phyloP scores from a whole-genome alignment of 2,797 vertebrate genomes.

The Eidolon dupreanum region DNA sequence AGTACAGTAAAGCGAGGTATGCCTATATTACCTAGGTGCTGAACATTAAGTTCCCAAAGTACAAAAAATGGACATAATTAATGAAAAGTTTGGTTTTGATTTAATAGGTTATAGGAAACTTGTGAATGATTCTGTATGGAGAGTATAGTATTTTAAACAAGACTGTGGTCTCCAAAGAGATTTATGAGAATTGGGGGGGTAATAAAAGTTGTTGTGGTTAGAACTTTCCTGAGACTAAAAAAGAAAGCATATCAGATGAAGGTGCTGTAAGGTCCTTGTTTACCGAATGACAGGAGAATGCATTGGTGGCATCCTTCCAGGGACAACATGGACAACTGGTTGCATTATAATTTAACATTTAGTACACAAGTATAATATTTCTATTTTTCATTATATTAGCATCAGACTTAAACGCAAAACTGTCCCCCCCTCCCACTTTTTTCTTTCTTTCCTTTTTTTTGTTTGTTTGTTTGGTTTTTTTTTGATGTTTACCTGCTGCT shows the following conservation, averaged over 20 bases:
- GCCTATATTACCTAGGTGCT: background rate
- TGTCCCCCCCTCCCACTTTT: background rate
- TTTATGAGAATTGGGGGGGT: background rate
- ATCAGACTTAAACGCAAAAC: background rate
- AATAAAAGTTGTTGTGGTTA: background rate
- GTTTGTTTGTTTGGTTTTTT: background rate
- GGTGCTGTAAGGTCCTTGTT: background rate
- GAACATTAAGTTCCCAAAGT: background rate
- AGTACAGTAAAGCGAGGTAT: background rate
- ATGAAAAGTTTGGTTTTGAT: background rate
- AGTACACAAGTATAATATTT: background rate
- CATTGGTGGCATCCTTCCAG: background rate
- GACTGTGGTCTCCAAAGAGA: background rate
- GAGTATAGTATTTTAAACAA: background rate
- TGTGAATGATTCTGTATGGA: background rate
- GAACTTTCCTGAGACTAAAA: background rate
- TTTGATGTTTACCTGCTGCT: background rate
- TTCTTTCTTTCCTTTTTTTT: too few species aligned
- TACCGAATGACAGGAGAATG: background rate
- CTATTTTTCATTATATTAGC: background rate
- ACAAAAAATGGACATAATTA: background rate
- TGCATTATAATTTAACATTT: background rate
- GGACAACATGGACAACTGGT: background rate
- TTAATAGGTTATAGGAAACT: background rate
- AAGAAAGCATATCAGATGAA: background rate